phyloP scores from a whole-genome alignment of 2,797 vertebrate species.

The Staurois parvus region DNA sequence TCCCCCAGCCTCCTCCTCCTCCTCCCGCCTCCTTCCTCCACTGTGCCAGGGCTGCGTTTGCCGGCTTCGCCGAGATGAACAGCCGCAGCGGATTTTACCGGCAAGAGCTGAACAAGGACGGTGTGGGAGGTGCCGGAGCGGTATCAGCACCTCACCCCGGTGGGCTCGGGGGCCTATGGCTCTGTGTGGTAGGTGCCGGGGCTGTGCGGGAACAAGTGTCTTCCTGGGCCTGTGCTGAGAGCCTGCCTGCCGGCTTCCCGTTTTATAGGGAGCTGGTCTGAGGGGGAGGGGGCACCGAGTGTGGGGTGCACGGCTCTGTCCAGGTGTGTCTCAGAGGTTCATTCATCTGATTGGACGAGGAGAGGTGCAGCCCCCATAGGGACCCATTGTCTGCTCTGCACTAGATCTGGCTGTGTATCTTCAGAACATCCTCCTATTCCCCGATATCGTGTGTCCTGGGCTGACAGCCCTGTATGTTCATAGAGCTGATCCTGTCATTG shows the following conservation, averaged over 20 bases:
- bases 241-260: not conserved
- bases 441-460: no score
- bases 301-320: no score
- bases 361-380: no score
- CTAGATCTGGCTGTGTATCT: no score
- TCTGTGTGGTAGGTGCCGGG: constrained; percentile 85
- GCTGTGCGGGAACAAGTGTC: not conserved
- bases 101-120: constrained; percentile 93
- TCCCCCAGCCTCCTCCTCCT: constrained; percentile 2
- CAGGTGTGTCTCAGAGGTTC: not conserved
- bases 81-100: constrained; percentile 89
- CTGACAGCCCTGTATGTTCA: no score
- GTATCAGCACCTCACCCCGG: constrained; percentile 93
- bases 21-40: not conserved
- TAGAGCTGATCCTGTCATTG: no score
- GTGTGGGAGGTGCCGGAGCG: constrained; percentile 96
- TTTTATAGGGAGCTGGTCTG: not conserved
- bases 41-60: constrained; percentile 14
- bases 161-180: constrained; percentile 95
- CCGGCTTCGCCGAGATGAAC: constrained; percentile 74
- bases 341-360: not conserved
- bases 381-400: no score
- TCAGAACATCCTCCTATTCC: no score
- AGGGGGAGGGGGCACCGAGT: no score
- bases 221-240: constrained; percentile 6